phyloP scores from a whole-genome alignment of 2,888 invertebrate genomes.

The Epirrhoe alternata region DNA sequence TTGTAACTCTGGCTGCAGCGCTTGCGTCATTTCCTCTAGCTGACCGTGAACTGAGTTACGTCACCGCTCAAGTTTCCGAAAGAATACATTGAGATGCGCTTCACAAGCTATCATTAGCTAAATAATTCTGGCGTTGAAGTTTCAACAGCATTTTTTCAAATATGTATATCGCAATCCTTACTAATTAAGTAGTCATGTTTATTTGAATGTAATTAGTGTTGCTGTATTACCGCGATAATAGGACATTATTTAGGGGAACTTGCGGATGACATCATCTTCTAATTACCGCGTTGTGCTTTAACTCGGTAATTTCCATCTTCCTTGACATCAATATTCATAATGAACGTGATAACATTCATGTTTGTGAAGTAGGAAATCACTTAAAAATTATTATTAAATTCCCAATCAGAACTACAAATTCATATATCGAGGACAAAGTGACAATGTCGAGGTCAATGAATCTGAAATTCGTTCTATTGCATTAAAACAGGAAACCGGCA shows the following conservation, averaged over 20 bases:
- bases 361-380: conserved; percentile 12
- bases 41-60: conserved; percentile 83
- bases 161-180: conserved; percentile 19
- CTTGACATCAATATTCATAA: conserved; percentile 32
- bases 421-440: conserved; percentile 32
- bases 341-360: conserved; percentile 11
- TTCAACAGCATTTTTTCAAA: conserved; percentile 15
- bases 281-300: conserved; percentile 47
- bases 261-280: conserved; percentile 55
- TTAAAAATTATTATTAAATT: too few species aligned
- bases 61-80: conserved; percentile 64
- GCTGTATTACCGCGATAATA: conserved; percentile 39
- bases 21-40: conserved; percentile 83
- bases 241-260: conserved; percentile 55
- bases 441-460: conserved; percentile 60
- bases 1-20: conserved; percentile 69
- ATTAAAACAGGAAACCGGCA: conserved; percentile 71
- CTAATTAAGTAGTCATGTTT: conserved; percentile 37
- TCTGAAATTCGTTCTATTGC: conserved; percentile 54
- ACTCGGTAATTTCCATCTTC: conserved; percentile 35
- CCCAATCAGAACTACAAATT: background rate
- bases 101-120: conserved; percentile 13
- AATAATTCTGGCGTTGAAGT: conserved; percentile 12
- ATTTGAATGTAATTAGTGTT: conserved; percentile 35
- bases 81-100: conserved; percentile 34